Evolutionary conservation across 2,888 invertebrate species (phyloP).

Genomic region (Aquatica leii): DNA sequence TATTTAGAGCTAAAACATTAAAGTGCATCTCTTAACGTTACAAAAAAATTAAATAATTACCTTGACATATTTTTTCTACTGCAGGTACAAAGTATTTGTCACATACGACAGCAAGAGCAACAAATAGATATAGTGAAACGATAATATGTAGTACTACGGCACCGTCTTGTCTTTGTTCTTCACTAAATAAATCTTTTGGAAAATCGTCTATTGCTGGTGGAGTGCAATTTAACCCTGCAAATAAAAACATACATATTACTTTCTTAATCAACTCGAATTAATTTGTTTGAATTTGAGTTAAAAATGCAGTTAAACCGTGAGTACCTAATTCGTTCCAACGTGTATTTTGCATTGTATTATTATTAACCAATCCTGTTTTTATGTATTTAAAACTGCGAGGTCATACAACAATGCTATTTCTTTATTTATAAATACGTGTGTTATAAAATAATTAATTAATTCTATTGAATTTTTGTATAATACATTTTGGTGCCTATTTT

Average conservation of each 20-base stretch:
- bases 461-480: neutral
- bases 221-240: slow-evolving; percentile 72
- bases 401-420: neutral
- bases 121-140: slow-evolving; percentile 84
- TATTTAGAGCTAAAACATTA: slow-evolving; percentile 64
- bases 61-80: slow-evolving; percentile 88
- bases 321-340: too few species aligned
- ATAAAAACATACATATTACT: neutral
- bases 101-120: slow-evolving; percentile 86
- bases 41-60: slow-evolving; percentile 67
- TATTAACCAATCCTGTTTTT: slow-evolving; percentile 5
- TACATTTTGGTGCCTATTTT: neutral
- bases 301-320: too few species aligned
- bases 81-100: slow-evolving; percentile 96
- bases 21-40: slow-evolving; percentile 24
- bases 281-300: too few species aligned
- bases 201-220: slow-evolving; percentile 90
- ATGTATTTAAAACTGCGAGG: neutral
- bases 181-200: slow-evolving; percentile 82
- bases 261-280: too few species aligned
- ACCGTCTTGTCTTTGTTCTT: slow-evolving; percentile 79
- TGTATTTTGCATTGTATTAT: neutral
- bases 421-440: neutral
- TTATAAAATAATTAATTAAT: neutral
- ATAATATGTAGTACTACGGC: slow-evolving; percentile 82